These are phyloP conservation scores for Megalops cyprinoides DNA, from an alignment of 2,797 vertebrate species.

Conservation along the genomic window DNA sequence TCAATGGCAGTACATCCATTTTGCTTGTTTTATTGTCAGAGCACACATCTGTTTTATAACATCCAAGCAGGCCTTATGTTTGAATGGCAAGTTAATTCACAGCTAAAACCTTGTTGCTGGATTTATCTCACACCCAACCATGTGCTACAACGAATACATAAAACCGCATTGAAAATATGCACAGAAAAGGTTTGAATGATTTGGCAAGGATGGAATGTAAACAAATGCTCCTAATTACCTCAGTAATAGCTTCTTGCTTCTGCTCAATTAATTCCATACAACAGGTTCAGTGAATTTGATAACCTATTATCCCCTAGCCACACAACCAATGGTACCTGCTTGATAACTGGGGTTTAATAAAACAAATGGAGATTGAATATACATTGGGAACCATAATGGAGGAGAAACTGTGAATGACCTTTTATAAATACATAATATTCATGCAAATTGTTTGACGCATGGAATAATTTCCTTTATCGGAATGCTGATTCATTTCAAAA, in stretches of 20 bases:
- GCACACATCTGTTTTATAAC: constrained; percentile 4
- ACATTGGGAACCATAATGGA: not conserved
- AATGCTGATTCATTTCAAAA: not conserved
- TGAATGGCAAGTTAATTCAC: not conserved
- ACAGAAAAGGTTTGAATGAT: not conserved
- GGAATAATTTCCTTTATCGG: not conserved
- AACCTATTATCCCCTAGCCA: not conserved
- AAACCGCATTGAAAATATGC: not conserved
- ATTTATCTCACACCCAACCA: not conserved
- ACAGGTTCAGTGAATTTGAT: not conserved
- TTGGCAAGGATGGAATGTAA: not conserved
- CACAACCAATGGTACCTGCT: not conserved
- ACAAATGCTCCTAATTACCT: constrained; percentile 5
- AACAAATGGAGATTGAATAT: not conserved
- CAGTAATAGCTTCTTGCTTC: constrained; percentile 1
- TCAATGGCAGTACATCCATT: not conserved
- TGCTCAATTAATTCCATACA: not conserved
- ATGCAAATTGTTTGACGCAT: not conserved
- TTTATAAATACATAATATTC: not conserved
- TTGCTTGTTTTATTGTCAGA: not conserved
- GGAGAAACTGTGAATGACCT: not conserved
- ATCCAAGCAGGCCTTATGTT: not conserved
- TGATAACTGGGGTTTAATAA: not conserved
- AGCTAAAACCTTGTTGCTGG: not conserved
- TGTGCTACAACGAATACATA: not conserved